Conservation (phyloP, 2,797 vertebrate genomes). For the Parambassis ranga region DNA sequence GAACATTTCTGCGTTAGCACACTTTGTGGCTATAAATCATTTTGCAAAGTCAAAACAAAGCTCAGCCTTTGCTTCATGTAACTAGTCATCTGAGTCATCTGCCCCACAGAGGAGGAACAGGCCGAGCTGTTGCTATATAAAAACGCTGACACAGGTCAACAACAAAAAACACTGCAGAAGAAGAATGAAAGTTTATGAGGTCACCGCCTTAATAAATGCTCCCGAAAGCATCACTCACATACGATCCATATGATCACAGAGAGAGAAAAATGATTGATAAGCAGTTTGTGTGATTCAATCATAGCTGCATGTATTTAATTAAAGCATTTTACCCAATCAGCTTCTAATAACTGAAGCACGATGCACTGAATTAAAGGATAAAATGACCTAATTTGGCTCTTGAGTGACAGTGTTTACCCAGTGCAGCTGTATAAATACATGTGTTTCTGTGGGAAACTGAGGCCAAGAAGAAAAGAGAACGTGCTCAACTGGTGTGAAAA, state of each 20-base stretch:
- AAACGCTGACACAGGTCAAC: slow-evolving; percentile 36
- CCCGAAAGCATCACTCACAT: too few relatives aligned
- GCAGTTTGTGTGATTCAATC: background rate
- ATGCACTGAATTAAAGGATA: slow-evolving; percentile 1
- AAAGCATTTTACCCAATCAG: slow-evolving; percentile 3
- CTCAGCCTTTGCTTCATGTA: slow-evolving; percentile 15
- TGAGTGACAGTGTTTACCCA: slow-evolving; percentile 25
- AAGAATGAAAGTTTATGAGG: background rate
- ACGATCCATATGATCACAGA: background rate
- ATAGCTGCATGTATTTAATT: slow-evolving; percentile 11
- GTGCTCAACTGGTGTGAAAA: slow-evolving; percentile 1
- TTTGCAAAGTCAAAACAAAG: slow-evolving; percentile 30
- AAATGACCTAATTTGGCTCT: slow-evolving; percentile 35
- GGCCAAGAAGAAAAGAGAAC: background rate
- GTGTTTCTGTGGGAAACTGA: slow-evolving; percentile 39
- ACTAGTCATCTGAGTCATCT: slow-evolving; percentile 31
- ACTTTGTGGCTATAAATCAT: slow-evolving; percentile 29
- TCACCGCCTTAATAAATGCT: too few relatives aligned
- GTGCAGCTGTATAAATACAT: slow-evolving; percentile 49
- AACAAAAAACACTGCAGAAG: background rate
- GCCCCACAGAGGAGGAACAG: slow-evolving; percentile 21
- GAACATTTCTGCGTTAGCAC: slow-evolving; percentile 18
- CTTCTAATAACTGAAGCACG: slow-evolving; percentile 7
- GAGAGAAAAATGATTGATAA: background rate
- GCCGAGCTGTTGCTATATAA: slow-evolving; percentile 20